Conservation (phyloP, 1,140 invertebrate genomes). For the Atta cephalotes region DNA sequence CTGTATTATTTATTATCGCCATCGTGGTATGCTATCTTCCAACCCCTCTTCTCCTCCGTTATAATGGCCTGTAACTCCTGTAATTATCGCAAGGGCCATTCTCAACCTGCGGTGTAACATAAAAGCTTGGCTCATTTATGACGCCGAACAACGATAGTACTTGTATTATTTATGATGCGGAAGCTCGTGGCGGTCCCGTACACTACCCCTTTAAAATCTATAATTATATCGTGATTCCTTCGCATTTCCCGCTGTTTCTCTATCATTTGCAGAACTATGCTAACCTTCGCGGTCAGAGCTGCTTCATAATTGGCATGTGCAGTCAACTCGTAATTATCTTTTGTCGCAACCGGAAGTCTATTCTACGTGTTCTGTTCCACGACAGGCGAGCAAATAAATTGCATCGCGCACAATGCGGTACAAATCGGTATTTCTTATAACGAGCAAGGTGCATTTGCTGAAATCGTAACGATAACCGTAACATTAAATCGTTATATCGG, state of each 20-base stretch:
- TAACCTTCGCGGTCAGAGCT: conserved; percentile 43
- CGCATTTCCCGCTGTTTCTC: conserved; percentile 53
- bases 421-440: not conserved
- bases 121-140: conserved; percentile 61
- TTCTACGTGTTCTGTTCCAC: not conserved
- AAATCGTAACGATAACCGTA: conserved; percentile 21
- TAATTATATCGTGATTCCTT: conserved; percentile 64
- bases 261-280: conserved; percentile 39
- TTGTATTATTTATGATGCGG: conserved; percentile 65
- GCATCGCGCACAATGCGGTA: not conserved
- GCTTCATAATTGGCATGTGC: conserved; percentile 41
- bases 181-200: conserved; percentile 33
- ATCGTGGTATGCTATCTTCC: conserved; percentile 19
- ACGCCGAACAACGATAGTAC: conserved; percentile 58
- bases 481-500: not conserved
- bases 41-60: not conserved
- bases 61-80: conserved; percentile 59
- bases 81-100: conserved; percentile 64
- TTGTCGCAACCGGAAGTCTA: conserved; percentile 36
- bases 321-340: conserved; percentile 49
- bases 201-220: conserved; percentile 46
- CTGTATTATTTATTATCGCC: conserved; percentile 52
- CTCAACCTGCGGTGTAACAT: conserved; percentile 46
- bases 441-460: not conserved
- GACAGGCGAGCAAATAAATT: not conserved